Conservation (phyloP, 1,140 invertebrate genomes). For the Thrips palmi region DNA sequence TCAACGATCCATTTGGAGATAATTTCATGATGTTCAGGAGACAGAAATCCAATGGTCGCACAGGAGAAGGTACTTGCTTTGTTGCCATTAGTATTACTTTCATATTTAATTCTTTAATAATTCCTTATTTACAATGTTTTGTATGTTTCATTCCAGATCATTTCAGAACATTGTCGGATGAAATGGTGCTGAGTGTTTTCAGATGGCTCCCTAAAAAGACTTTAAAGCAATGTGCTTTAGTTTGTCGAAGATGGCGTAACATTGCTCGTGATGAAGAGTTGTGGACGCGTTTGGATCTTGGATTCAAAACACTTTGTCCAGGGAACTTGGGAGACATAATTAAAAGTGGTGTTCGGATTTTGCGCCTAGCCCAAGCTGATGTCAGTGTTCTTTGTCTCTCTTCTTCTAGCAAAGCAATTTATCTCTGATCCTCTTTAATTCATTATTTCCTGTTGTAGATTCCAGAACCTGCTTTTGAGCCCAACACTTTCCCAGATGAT, state of each 20-base stretch:
- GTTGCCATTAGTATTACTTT: too few relatives aligned
- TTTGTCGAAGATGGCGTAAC: constrained; percentile 48
- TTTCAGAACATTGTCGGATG: constrained; percentile 54
- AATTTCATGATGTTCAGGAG: too few relatives aligned
- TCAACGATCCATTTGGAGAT: too few relatives aligned
- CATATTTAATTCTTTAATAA: too few relatives aligned
- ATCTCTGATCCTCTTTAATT: constrained; percentile 14
- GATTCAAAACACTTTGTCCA: constrained; percentile 39
- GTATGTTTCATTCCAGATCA: constrained; percentile 24
- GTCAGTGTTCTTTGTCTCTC: constrained; percentile 26
- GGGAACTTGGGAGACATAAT: constrained; percentile 50
- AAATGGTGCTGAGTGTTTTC: constrained; percentile 66
- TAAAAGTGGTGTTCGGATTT: constrained; percentile 46
- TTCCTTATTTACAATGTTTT: too few relatives aligned
- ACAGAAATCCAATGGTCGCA: too few relatives aligned
- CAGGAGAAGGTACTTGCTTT: too few relatives aligned
- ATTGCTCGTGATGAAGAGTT: constrained; percentile 62
- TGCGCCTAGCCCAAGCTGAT: constrained; percentile 57
- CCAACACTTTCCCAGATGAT: constrained; percentile 16
- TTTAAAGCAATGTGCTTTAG: constrained; percentile 44
- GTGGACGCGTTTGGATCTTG: constrained; percentile 67
- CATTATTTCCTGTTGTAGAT: constrained; percentile 21
- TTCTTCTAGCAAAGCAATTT: constrained; percentile 1
- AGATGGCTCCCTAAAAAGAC: constrained; percentile 60
- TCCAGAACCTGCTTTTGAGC: constrained; percentile 29